Evolutionary conservation across 2,888 invertebrate species (phyloP).

Genomic region (Eucera pruinosa): DNA sequence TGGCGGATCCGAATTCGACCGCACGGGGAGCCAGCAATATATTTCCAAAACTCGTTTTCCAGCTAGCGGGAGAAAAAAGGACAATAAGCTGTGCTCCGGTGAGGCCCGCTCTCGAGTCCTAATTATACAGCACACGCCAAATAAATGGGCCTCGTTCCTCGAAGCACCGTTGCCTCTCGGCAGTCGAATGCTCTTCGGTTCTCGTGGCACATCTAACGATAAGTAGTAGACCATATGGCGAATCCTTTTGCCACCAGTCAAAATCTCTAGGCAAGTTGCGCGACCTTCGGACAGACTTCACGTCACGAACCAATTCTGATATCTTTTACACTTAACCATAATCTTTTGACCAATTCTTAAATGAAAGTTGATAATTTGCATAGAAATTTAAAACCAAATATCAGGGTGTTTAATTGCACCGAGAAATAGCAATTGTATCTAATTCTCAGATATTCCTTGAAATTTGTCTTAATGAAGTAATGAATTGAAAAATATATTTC

Average conservation of each 20-base stretch:
- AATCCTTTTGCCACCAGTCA: conserved; percentile 79
- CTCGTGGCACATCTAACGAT: conserved; percentile 67
- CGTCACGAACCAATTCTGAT: neutral
- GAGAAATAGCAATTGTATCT: too few relatives aligned
- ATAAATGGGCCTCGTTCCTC: conserved; percentile 79
- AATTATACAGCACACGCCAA: conserved; percentile 83
- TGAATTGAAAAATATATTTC: too few relatives aligned
- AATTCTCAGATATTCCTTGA: too few relatives aligned
- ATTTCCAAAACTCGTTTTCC: conserved; percentile 74
- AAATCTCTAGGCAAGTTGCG: conserved; percentile 69
- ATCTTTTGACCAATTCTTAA: too few relatives aligned
- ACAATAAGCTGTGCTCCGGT: conserved; percentile 59
- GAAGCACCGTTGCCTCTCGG: conserved; percentile 76
- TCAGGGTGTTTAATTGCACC: too few relatives aligned
- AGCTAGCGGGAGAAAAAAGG: conserved; percentile 64
- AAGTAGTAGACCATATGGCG: conserved; percentile 81
- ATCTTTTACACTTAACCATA: too few relatives aligned
- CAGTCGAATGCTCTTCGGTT: conserved; percentile 65
- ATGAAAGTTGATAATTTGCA: too few relatives aligned
- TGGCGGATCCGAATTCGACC: conserved; percentile 51
- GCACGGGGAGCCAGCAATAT: conserved; percentile 60
- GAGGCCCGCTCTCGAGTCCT: conserved; percentile 71
- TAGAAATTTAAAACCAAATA: too few relatives aligned
- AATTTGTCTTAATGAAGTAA: too few relatives aligned
- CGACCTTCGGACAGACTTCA: conserved; percentile 67